Evolutionary conservation across 2,888 invertebrate genomes (phyloP).

Genomic region (Endomychus coccineus): DNA sequence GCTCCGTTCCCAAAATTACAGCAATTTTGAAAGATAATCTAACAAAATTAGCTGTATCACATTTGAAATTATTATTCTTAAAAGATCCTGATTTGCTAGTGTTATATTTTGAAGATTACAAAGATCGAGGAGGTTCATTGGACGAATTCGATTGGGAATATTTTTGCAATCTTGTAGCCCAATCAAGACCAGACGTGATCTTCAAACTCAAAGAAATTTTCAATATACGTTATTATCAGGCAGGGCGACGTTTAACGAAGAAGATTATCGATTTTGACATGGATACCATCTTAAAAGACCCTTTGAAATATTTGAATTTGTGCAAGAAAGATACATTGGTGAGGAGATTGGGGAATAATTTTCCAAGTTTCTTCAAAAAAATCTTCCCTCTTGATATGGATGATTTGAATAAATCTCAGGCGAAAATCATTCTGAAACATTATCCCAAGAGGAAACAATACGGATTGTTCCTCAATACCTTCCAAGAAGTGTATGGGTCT

Average conservation of each 20-base stretch:
- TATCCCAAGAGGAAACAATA: conserved; percentile 16
- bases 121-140: conserved; percentile 6
- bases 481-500: conserved; percentile 11
- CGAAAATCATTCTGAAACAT: conserved; percentile 10
- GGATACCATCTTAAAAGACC: conserved; percentile 10
- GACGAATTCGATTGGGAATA: conserved; percentile 11
- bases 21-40: conserved; percentile 10
- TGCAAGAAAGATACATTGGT: conserved; percentile 13
- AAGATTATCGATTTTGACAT: conserved; percentile 10
- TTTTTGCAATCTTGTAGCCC: conserved; percentile 14
- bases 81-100: conserved; percentile 15
- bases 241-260: conserved; percentile 16
- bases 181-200: conserved; percentile 15
- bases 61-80: conserved; percentile 13
- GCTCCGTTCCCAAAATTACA: conserved; percentile 14
- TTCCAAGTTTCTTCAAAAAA: conserved; percentile 10
- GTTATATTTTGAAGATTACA: conserved; percentile 15
- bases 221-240: conserved; percentile 9
- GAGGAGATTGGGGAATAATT: conserved; percentile 14
- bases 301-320: conserved; percentile 8
- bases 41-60: conserved; percentile 12
- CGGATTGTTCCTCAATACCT: conserved; percentile 10
- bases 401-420: conserved; percentile 6
- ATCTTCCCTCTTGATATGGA: conserved; percentile 6
- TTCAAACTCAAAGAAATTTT: conserved; percentile 15